A percentile compares a stretch with the other conserved stretches of the same genome.
These are phyloP conservation scores for Cricetomys ansorgei DNA, from an alignment of 2,113 vertebrate genomes.

Conservation along the genomic window DNA sequence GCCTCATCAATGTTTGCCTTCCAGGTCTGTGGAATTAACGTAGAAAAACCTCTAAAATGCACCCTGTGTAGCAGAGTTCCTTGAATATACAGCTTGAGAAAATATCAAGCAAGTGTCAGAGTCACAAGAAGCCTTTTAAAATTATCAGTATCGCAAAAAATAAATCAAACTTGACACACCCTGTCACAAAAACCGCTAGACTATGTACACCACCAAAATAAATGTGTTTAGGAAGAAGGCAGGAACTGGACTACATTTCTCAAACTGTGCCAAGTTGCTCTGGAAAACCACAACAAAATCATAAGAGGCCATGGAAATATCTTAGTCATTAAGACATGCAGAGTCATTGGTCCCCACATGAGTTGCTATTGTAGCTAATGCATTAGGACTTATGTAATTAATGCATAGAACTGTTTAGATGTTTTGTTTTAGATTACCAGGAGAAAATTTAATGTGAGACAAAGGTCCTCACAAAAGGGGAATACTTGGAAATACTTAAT, in stretches of 20 bases:
- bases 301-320: neutral
- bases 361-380: neutral
- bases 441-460: neutral
- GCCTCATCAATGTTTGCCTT: neutral
- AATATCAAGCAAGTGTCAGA: neutral
- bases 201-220: neutral
- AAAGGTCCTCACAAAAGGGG: neutral
- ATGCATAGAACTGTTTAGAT: neutral
- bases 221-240: neutral
- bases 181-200: neutral
- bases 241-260: neutral
- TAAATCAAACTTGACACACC: neutral
- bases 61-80: neutral
- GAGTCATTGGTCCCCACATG: neutral
- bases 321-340: neutral
- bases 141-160: neutral
- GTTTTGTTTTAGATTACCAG: neutral
- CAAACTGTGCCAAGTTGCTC: neutral
- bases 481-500: slow-evolving; percentile 3
- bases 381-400: neutral
- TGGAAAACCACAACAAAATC: neutral
- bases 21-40: slow-evolving; percentile 20
- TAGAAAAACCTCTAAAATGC: neutral
- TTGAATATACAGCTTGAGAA: neutral
- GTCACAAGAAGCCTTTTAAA: neutral